phyloP scores from a whole-genome alignment of 1,140 invertebrate species.

The Spodoptera litura region DNA sequence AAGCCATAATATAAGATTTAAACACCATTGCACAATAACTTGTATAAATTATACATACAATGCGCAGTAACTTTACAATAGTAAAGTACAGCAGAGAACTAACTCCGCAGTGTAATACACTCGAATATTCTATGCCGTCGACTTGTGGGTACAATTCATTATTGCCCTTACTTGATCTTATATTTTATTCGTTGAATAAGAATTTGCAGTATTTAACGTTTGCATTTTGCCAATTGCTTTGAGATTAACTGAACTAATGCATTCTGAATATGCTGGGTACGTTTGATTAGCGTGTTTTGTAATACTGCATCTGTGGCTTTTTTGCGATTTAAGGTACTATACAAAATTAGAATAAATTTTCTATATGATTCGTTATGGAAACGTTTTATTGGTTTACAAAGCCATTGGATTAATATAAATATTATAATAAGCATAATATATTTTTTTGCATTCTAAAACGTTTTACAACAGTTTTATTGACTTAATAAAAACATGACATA shows the following conservation, averaged over 20 bases:
- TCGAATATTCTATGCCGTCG: conserved; percentile 15
- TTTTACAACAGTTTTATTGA: too few relatives aligned
- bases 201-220: not conserved
- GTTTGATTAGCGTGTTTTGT: not conserved
- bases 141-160: conserved; percentile 27
- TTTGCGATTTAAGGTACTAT: not conserved
- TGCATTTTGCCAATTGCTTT: not conserved
- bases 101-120: conserved; percentile 14
- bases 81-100: not conserved
- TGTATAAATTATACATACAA: conserved; percentile 3
- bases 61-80: not conserved
- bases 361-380: too few relatives aligned
- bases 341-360: too few relatives aligned
- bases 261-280: not conserved
- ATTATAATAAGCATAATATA: too few relatives aligned
- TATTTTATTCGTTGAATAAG: conserved; percentile 2
- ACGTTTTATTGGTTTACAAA: too few relatives aligned
- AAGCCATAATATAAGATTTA: not conserved
- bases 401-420: too few relatives aligned
- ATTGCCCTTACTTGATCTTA: conserved; percentile 2
- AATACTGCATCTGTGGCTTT: not conserved
- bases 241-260: not conserved
- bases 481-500: too few relatives aligned
- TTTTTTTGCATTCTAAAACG: too few relatives aligned
- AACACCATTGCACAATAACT: not conserved